phyloP scores from a whole-genome alignment of 2,888 invertebrate species.

The Galeopsomyia nigrocyanea region DNA sequence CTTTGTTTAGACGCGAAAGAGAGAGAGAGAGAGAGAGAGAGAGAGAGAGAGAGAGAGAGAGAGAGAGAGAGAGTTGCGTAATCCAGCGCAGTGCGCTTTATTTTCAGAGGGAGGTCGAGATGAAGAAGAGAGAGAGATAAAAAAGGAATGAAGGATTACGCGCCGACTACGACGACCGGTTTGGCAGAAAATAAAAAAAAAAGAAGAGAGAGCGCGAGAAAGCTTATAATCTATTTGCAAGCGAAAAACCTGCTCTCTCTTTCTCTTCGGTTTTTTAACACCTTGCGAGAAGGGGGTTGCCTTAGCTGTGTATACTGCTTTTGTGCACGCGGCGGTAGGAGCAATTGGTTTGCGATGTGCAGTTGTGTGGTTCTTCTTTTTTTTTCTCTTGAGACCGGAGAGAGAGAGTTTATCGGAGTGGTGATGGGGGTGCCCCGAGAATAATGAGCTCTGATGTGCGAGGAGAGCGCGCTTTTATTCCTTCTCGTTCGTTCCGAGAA shows the following conservation, averaged over 20 bases:
- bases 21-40: slow-evolving; percentile 11
- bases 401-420: not conserved
- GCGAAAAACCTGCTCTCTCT: no score
- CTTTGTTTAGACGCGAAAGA: slow-evolving; percentile 27
- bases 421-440: no score
- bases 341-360: no score
- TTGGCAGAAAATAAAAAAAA: slow-evolving; percentile 2
- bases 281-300: no score
- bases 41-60: no score
- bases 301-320: no score
- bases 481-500: no score
- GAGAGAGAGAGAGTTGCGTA: slow-evolving; percentile 33
- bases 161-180: slow-evolving; percentile 19
- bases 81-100: slow-evolving; percentile 35
- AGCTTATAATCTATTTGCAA: no score
- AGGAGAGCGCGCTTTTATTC: not conserved
- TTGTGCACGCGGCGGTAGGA: no score
- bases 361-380: no score
- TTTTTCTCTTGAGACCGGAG: not conserved
- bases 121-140: not conserved
- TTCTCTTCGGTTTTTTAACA: no score
- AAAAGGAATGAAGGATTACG: not conserved
- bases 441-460: slow-evolving; percentile 13
- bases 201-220: no score
- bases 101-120: slow-evolving; percentile 21